These are phyloP conservation scores for Arenaria interpres DNA, from an alignment of 2,113 vertebrate species.

Conservation along the genomic window DNA sequence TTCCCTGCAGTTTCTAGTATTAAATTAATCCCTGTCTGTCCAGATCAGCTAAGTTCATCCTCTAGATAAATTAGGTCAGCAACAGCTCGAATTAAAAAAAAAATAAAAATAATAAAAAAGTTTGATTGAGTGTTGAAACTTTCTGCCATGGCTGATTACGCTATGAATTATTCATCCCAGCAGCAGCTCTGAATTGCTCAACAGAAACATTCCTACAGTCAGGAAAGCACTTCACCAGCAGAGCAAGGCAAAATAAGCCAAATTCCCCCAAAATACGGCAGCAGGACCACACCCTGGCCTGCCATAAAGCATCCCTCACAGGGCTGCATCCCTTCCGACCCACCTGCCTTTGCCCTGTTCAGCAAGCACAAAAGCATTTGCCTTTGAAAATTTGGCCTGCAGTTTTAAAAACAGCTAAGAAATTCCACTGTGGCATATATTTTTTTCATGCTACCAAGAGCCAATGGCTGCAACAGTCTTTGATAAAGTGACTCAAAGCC, in stretches of 20 bases:
- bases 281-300: not conserved
- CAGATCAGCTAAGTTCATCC: not conserved
- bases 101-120: not conserved
- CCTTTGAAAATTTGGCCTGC: not conserved
- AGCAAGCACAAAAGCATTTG: not conserved
- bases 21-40: slow-evolving; percentile 23
- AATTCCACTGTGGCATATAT: not conserved
- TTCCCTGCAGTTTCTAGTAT: not conserved
- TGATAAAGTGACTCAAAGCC: not conserved
- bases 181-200: not conserved
- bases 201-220: not conserved
- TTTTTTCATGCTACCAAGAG: not conserved
- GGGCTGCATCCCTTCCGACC: not conserved
- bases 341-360: not conserved
- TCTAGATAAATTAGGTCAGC: not conserved
- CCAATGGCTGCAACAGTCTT: not conserved
- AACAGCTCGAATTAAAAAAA: not conserved
- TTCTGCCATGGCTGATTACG: not conserved
- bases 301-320: not conserved
- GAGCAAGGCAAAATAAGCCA: not conserved
- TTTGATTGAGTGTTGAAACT: not conserved
- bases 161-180: slow-evolving; percentile 6
- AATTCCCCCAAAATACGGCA: not conserved
- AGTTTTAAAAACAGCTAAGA: not conserved
- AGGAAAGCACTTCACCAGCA: not conserved